Evolutionary conservation across 2,797 vertebrate genomes (phyloP), one percentile per base, ranked within the genome.

Genomic region (Poecilia wingei): DNA sequence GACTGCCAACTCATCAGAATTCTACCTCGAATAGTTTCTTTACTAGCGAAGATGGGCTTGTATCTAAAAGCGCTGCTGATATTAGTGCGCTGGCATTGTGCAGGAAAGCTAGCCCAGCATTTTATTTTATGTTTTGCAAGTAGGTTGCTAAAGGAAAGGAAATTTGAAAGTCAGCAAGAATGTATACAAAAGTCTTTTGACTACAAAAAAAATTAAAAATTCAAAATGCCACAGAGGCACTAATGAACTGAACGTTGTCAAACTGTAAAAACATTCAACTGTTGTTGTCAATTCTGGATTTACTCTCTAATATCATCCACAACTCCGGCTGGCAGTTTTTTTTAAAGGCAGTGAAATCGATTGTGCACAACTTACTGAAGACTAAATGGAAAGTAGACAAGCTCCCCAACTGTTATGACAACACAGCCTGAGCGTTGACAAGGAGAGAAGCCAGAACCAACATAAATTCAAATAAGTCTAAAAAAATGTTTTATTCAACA

Each of bases 1-100:
- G 70, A 79, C 70, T 84, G 86, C 89, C 79, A 87, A 88, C 72
- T 89, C 89, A 85, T 89, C 88, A 82, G 76, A 91, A 86, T 89
- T 86, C 66, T 68, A 81, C 88, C 86, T 82, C 22, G 55, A 74
- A 83, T 80, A 77, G 82, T 80, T 84, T 76, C 20, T 66, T 82
- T 88, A 74, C 78, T 76, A 76, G 83, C 72, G 12, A 79, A 84
- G 83, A 74, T 25, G 57, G 75, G 78, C 39, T 79, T 22, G 33
- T 72, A 78, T 78, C 75, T 73, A 83, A 88, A 87, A 55, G 39
- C 2, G 57, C 82, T n/a, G 33, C 79, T 75, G 81, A 88, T 80
- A 79, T 85, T 81, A 72, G 46, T 72, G 33, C 80, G 68, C 78
- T 86, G 79, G 86, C 80, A 88, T 84, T 89, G 82, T 85, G 82